Percentiles rank a stretch among this genome's conserved stretches.
Evolutionary conservation across 2,888 invertebrate species (phyloP).

Genomic region (Priocnemis perturbator): DNA sequence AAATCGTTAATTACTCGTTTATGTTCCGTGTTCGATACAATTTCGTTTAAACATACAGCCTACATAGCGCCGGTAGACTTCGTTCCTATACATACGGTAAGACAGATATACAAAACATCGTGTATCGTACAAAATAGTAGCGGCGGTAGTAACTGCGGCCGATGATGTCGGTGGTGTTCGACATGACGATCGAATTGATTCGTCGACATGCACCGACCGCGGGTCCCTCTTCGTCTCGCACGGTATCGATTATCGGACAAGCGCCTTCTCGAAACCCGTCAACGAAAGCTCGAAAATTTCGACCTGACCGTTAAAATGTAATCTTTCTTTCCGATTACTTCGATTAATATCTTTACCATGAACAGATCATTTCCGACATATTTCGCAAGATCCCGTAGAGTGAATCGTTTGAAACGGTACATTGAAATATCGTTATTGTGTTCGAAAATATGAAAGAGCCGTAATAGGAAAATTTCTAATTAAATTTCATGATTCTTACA

Average conservation of each 20-base stretch:
- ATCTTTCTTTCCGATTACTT: neutral
- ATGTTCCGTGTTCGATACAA: constrained; percentile 44
- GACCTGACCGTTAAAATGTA: too few relatives aligned
- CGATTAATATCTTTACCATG: too few relatives aligned
- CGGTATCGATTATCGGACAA: constrained; percentile 28
- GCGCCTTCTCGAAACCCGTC: neutral
- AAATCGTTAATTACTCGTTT: constrained; percentile 40
- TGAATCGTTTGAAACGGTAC: too few relatives aligned
- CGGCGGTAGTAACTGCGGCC: constrained; percentile 29
- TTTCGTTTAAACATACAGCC: too few relatives aligned
- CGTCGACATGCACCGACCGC: constrained; percentile 23
- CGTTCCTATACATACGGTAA: constrained; percentile 56
- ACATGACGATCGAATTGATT: constrained; percentile 46
- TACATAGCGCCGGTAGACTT: constrained; percentile 5
- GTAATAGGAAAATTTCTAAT: too few relatives aligned
- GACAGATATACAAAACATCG: constrained; percentile 69
- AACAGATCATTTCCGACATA: too few relatives aligned
- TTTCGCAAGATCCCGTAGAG: too few relatives aligned
- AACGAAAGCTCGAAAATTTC: neutral
- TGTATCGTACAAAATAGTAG: constrained; percentile 70
- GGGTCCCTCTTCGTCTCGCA: constrained; percentile 28
- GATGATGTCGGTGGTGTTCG: too few relatives aligned
- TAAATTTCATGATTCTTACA: too few relatives aligned
- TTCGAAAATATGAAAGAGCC: too few relatives aligned
- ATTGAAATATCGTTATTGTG: too few relatives aligned